Conservation (phyloP, 2,113 vertebrate genomes). For the Gymnorhina tibicen region DNA sequence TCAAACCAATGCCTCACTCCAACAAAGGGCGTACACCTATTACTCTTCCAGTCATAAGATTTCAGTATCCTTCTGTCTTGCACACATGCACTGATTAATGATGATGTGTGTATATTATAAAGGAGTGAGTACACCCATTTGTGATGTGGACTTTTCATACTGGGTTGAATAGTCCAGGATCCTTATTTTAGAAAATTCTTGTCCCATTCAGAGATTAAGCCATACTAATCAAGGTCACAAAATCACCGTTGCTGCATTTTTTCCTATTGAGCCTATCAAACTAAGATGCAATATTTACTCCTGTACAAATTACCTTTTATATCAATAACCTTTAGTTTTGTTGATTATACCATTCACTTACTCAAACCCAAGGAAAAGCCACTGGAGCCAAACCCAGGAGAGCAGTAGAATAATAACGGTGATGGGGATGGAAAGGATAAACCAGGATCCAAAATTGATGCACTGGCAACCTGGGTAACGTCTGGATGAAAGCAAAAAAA, state of each 20-base stretch:
- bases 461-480: conserved; percentile 82
- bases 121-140: background rate
- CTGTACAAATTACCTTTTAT: background rate
- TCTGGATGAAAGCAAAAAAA: conserved; percentile 54
- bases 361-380: conserved; percentile 89
- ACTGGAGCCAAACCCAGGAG: conserved; percentile 89
- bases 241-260: background rate
- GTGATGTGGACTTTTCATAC: background rate
- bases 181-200: background rate
- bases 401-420: conserved; percentile 78
- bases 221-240: background rate
- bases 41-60: background rate
- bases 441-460: conserved; percentile 92
- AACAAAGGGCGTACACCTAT: background rate
- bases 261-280: background rate
- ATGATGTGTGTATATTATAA: background rate
- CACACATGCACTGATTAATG: background rate
- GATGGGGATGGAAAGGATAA: conserved; percentile 83
- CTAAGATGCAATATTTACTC: background rate
- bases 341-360: conserved; percentile 70
- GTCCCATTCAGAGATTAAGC: background rate
- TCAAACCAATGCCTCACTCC: background rate
- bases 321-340: background rate
- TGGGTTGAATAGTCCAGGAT: background rate
- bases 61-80: background rate